phyloP scores from a whole-genome alignment of 2,888 invertebrate genomes.

The Athalia rosae region DNA sequence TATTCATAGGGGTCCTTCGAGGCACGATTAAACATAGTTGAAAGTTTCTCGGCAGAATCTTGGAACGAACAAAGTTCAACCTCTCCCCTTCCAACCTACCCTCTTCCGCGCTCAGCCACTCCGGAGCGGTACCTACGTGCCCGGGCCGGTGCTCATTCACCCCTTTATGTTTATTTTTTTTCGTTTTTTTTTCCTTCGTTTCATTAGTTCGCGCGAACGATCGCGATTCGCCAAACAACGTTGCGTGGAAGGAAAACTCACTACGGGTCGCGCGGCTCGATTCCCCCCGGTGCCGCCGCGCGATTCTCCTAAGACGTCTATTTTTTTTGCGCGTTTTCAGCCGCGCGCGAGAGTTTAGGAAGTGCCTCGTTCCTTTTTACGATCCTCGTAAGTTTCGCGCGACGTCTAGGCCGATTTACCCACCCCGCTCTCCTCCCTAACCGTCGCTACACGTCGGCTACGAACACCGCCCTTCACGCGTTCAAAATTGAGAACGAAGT shows the following conservation, averaged over 20 bases:
- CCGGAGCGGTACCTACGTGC: constrained; percentile 6
- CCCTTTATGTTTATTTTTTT: no score
- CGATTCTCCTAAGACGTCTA: no score
- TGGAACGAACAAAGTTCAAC: constrained; percentile 42
- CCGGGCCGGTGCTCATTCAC: constrained; percentile 24
- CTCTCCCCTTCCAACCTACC: not conserved
- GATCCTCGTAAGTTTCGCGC: constrained; percentile 32
- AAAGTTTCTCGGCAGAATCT: constrained; percentile 38
- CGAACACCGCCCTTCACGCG: constrained; percentile 5
- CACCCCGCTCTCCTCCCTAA: not conserved
- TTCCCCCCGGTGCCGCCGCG: not conserved
- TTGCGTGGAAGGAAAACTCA: not conserved
- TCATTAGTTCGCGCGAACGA: constrained; percentile 17
- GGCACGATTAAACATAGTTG: constrained; percentile 42
- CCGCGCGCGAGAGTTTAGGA: constrained; percentile 35
- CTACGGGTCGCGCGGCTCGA: constrained; percentile 31
- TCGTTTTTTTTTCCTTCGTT: no score
- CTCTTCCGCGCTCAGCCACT: no score
- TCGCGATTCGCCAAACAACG: constrained; percentile 1
- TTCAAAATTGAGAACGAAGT: constrained; percentile 29
- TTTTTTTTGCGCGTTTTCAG: constrained; percentile 19
- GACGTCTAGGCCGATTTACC: constrained; percentile 28
- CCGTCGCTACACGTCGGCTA: constrained; percentile 3
- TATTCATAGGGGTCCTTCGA: constrained; percentile 43
- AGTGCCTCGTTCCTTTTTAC: constrained; percentile 41